Evolutionary conservation across 2,113 vertebrate genomes (phyloP).

Genomic region (Columbina picui): DNA sequence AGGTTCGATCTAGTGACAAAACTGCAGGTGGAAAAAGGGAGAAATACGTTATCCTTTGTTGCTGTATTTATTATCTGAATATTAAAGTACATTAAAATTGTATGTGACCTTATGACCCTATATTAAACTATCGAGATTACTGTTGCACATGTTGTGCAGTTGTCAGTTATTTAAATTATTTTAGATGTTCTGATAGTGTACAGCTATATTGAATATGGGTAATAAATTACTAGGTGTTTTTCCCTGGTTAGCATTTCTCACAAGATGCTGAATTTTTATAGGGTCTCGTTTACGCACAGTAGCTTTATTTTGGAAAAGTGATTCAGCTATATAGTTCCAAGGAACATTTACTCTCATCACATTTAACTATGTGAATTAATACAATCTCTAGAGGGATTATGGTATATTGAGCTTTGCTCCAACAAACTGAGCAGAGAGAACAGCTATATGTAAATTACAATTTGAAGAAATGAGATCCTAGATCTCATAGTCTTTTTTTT

Average conservation of each 20-base stretch:
- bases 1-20: background rate
- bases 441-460: slow-evolving; percentile 41
- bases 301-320: background rate
- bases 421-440: slow-evolving; percentile 9
- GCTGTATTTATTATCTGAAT: background rate
- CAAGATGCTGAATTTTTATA: slow-evolving; percentile 4
- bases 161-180: slow-evolving; percentile 2
- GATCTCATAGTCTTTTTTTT: background rate
- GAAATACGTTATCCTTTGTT: background rate
- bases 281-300: background rate
- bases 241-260: background rate
- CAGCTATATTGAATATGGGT: background rate
- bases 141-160: background rate
- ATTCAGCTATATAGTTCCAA: background rate
- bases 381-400: slow-evolving; percentile 39
- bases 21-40: background rate
- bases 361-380: slow-evolving; percentile 50
- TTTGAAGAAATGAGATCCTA: slow-evolving; percentile 16
- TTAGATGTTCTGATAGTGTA: background rate
- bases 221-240: background rate
- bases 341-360: slow-evolving; percentile 7
- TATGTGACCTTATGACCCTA: background rate
- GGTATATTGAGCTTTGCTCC: background rate
- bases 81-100: background rate
- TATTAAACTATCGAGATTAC: background rate